Percentiles rank a stretch among this genome's conserved stretches.
These are phyloP conservation scores for Pelusios castaneus DNA, from an alignment of 2,113 vertebrate genomes.

Conservation along the genomic window DNA sequence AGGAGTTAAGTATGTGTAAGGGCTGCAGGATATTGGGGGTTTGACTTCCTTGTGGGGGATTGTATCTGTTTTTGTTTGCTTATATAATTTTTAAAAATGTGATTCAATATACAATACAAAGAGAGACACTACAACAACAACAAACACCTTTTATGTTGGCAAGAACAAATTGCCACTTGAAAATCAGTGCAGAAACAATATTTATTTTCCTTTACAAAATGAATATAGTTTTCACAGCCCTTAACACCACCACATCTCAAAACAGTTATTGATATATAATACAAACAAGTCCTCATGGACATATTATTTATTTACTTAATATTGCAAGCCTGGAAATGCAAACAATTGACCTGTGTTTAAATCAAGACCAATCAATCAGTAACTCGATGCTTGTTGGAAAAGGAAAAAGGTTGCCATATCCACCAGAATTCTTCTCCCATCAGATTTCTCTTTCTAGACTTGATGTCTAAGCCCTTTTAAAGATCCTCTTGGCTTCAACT, in stretches of 20 bases:
- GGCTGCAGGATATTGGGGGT: neutral
- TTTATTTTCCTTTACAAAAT: slow-evolving; percentile 10
- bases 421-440: neutral
- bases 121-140: neutral
- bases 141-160: neutral
- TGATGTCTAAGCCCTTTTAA: slow-evolving; percentile 82
- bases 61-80: neutral
- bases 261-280: neutral
- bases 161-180: neutral
- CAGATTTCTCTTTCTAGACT: neutral
- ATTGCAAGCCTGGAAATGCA: neutral
- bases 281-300: neutral
- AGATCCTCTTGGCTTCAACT: slow-evolving; percentile 90
- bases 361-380: neutral
- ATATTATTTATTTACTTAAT: neutral
- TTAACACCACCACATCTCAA: neutral
- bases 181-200: neutral
- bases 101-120: neutral
- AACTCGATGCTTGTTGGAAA: neutral
- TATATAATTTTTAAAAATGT: neutral
- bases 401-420: neutral
- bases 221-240: neutral
- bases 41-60: neutral
- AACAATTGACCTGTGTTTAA: neutral
- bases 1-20: neutral